Evolutionary conservation across 2,888 invertebrate genomes (phyloP), one percentile per base, ranked within the genome.

Genomic region (Dusona sp.): DNA sequence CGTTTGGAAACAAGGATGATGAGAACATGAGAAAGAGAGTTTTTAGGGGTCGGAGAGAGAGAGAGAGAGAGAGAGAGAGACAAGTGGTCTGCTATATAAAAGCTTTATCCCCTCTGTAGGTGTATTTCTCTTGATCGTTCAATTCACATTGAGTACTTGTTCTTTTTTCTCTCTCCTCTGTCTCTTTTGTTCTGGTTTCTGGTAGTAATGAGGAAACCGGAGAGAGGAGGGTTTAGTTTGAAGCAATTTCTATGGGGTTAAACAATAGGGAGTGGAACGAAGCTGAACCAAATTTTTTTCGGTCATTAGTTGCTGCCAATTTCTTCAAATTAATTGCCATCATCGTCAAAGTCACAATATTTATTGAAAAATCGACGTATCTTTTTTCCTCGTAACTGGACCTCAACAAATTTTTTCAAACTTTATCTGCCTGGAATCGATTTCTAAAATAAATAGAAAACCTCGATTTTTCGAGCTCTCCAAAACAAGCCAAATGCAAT

Each of bases 121-220:
- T 54, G 42, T 16, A 64, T 16, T 74, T 75, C 74, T 38, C 74
- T 57, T n/a, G 33, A 65, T 75, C 75, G 85, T 65, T 85, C 75
- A 36, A 77, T 86, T 70, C 75, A 75, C 54, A 79, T 42, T 9
- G 68, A 72, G 38, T 22, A 19, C 38, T 74, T 22, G 22, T 25
- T 38, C 25, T 33, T 74, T 57, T 38, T 57, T 38, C 36, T 73
- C 73, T 25, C 45, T 51, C 48, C 33, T 68, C 61, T 65, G 57
- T 68, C 64, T 68, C 67, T 42, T 48, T 57, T 54, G 67, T 29
- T 85, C 74, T 70, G 79, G 77, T 57, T 83, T 86, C 83, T 64
- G 65, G 65, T 74, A 42, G 29, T 79, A 86, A 86, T 86, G 83
- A 83, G 85, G 38, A 61, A 61, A 61, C 61, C 29, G 61, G 16